These are phyloP conservation scores for Plagodis dolabraria DNA, from an alignment of 2,888 invertebrate genomes.

Conservation along the genomic window DNA sequence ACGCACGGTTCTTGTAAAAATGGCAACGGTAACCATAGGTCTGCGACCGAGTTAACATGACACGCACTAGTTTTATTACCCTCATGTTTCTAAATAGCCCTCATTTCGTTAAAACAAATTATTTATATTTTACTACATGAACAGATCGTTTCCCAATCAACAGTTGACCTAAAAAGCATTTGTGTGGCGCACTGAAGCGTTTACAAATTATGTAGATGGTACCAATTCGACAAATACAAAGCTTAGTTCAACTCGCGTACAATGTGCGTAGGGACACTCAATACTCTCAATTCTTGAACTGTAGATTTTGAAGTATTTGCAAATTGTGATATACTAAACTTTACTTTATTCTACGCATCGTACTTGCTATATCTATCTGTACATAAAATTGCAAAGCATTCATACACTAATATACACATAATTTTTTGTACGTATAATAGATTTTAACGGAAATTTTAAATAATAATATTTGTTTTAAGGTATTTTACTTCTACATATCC, in stretches of 20 bases:
- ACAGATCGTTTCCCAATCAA: slow-evolving; percentile 83
- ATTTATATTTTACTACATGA: slow-evolving; percentile 83
- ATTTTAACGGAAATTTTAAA: no score
- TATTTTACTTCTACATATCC: neutral
- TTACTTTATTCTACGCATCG: no score
- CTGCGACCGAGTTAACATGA: slow-evolving; percentile 77
- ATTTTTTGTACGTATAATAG: no score
- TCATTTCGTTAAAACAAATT: slow-evolving; percentile 82
- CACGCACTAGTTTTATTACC: slow-evolving; percentile 85
- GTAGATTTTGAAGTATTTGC: no score
- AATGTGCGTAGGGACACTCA: neutral
- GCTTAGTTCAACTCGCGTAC: slow-evolving; percentile 10
- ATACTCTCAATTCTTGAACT: neutral
- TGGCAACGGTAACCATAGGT: slow-evolving; percentile 62
- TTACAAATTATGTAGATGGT: slow-evolving; percentile 74
- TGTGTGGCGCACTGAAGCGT: slow-evolving; percentile 77
- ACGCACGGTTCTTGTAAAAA: slow-evolving; percentile 54
- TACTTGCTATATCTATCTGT: no score
- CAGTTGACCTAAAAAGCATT: slow-evolving; percentile 80
- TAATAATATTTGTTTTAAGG: no score
- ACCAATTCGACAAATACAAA: slow-evolving; percentile 58
- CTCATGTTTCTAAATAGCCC: slow-evolving; percentile 85
- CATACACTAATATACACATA: no score
- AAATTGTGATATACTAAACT: no score
- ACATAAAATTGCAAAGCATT: no score